Percentiles rank a stretch among this genome's conserved stretches.
Evolutionary conservation across 2,113 vertebrate genomes (phyloP).

Genomic region (Ptilonorhynchus violaceus): DNA sequence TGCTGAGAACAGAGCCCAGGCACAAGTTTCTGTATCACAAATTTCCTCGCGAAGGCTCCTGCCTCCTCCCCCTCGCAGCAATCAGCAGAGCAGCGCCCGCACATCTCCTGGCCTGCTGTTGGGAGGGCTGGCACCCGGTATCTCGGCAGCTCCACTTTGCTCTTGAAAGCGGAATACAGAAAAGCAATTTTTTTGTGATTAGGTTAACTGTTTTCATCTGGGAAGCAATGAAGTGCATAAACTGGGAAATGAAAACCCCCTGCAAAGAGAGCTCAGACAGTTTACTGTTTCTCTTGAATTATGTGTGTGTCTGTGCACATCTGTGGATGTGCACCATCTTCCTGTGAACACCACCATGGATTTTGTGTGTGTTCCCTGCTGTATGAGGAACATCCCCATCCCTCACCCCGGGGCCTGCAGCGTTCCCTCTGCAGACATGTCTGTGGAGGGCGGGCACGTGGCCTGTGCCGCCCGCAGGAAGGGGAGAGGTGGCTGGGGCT

Average conservation of each 20-base stretch:
- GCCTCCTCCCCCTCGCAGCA: not conserved
- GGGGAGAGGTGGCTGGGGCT: not conserved
- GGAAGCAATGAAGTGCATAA: not conserved
- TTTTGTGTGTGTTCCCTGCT: not conserved
- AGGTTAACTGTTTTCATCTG: not conserved
- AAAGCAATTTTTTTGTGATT: not conserved
- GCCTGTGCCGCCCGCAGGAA: not conserved
- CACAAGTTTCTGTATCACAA: slow-evolving; percentile 33
- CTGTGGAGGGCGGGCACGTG: not conserved
- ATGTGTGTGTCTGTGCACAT: not conserved
- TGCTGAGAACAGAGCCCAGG: slow-evolving; percentile 26
- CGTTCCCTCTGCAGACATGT: rapidly evolving
- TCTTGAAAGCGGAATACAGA: not conserved
- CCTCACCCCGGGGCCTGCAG: not conserved
- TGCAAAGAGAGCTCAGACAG: too few relatives aligned
- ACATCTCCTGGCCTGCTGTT: rapidly evolving
- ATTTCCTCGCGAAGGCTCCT: not conserved
- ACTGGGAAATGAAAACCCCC: not conserved
- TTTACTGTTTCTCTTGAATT: not conserved
- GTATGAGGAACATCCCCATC: not conserved
- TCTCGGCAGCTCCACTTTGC: not conserved
- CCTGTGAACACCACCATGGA: rapidly evolving
- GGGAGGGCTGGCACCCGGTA: not conserved
- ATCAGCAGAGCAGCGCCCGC: not conserved
- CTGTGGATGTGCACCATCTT: not conserved